These are phyloP conservation scores for Eublepharis macularius DNA, from an alignment of 2,113 vertebrate genomes.

Conservation along the genomic window DNA sequence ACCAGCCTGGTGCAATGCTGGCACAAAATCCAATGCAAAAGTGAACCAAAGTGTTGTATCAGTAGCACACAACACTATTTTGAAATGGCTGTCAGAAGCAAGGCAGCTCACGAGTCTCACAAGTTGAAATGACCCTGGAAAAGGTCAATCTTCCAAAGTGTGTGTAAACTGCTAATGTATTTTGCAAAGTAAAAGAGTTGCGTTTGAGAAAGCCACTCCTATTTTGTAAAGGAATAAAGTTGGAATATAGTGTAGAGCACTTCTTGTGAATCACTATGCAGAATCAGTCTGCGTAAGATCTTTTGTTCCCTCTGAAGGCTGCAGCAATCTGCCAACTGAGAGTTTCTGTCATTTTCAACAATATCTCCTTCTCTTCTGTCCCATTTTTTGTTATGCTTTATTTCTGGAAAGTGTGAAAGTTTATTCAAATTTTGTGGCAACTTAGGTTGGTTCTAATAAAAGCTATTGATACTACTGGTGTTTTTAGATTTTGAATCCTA, in stretches of 20 bases:
- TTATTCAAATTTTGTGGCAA: no score
- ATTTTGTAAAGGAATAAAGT: conserved; percentile 69
- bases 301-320: no score
- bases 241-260: conserved; percentile 39
- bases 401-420: no score
- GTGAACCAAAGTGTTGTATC: conserved; percentile 31
- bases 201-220: conserved; percentile 46
- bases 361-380: no score
- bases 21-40: conserved; percentile 36
- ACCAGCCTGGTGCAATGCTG: conserved; percentile 43
- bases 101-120: conserved; percentile 29
- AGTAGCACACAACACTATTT: conserved; percentile 33
- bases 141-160: conserved; percentile 36
- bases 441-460: no score
- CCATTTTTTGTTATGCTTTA: no score
- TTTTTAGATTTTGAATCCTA: background rate
- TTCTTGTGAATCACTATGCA: conserved; percentile 23
- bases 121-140: background rate
- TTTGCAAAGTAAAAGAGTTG: conserved; percentile 42
- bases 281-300: no score
- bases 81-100: conserved; percentile 5
- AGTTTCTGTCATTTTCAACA: no score
- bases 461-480: no score
- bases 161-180: conserved; percentile 54
- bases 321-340: no score